Base-by-base conservation (phyloP, 2,113 vertebrate genomes). In the Eublepharis macularius region DNA sequence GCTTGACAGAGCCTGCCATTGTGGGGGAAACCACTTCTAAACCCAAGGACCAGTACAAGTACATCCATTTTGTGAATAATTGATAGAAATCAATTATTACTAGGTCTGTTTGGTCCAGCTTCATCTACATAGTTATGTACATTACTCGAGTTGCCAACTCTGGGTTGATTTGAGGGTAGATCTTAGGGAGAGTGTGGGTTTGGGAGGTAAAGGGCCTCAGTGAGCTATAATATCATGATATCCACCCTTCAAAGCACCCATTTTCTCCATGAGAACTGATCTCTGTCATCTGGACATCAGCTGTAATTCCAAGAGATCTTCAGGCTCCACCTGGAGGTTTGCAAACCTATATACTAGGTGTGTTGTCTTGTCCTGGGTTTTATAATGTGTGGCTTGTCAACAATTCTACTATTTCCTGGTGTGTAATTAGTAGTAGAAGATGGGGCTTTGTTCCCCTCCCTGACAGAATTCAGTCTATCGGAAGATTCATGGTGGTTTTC, bases 21-120 rank as follows among this genome's bases (percentile, higher is more conserved):
- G n/a, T 70, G 68, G 39, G 57, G 24, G 36, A 24, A n/a, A 26
- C 21, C 36, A 73, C 10, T 24, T n/a, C 17, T 24, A 12, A 54
- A 11, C 57, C 17, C 19, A 36, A 57, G 14, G 19, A 21, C 13
- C 34, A 78, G 60, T 65, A 81, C 51, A 89, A 13, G 72, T 84
- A 83, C 72, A 80, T 78, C 47, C 72, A 87, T 81, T 86, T 86
- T 90, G 80, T 21, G 77, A 87, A 88, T 87, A 79, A 84, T 47
- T 84, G 82, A 69, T 47, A 88, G 83, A 75, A 76, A 77, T 76
- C 78, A 54, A 60, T 60, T 26, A 6, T 60, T 60, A 60, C 24
- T 19, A 41, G 43, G 34, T 1, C 24, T 39, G 14, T 77, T 60
- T 47, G 70, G 54, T 68, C 74, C 26, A 69, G n/a, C n/a, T n/a